phyloP scores from a whole-genome alignment of 1,140 invertebrate genomes.

The Caenorhabditis inopinata region DNA sequence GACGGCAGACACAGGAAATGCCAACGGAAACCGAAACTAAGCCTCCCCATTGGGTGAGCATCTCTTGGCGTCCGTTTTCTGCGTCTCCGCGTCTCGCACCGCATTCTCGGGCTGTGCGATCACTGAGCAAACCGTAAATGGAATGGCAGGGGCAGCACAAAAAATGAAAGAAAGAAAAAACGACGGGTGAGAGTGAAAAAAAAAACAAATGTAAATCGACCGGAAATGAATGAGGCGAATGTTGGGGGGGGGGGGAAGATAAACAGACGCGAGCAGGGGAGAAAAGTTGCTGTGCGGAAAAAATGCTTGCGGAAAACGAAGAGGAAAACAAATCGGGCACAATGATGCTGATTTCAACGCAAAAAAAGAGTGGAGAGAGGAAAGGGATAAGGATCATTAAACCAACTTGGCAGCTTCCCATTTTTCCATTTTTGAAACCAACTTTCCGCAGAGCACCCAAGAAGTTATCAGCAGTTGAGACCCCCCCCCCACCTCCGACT shows the following conservation, averaged over 20 bases:
- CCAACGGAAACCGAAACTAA: not conserved
- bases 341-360: not conserved
- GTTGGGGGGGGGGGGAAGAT: not conserved
- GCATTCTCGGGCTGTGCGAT: not conserved
- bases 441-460: too few species aligned
- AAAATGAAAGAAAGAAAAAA: not conserved
- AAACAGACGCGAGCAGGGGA: not conserved
- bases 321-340: slow-evolving; percentile 23
- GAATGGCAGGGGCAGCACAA: not conserved
- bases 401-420: not conserved
- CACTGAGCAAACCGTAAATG: slow-evolving; percentile 33
- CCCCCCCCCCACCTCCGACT: too few species aligned
- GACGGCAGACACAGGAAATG: slow-evolving; percentile 28
- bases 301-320: slow-evolving; percentile 26
- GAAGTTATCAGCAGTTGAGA: too few species aligned
- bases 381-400: not conserved
- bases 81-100: not conserved
- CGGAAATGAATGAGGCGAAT: slow-evolving; percentile 17
- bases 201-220: slow-evolving; percentile 30
- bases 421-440: too few species aligned
- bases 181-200: not conserved
- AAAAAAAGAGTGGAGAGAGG: not conserved
- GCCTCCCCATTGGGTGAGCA: not conserved
- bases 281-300: slow-evolving; percentile 18
- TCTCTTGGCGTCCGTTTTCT: slow-evolving; percentile 16